Conservation (phyloP, 2,888 invertebrate species). For the Plebejus anna region DNA sequence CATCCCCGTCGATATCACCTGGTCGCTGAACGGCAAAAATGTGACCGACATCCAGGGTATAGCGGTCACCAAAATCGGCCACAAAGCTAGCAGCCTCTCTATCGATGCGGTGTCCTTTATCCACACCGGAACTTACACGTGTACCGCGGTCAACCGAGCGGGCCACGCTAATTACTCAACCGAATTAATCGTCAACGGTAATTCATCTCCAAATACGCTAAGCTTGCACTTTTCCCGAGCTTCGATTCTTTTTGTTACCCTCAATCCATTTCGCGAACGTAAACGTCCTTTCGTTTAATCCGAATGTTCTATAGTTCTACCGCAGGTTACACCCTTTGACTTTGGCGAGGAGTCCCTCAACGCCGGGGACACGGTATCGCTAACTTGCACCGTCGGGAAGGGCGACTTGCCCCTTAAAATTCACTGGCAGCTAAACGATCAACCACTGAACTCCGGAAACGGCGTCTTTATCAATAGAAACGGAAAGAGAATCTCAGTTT, state of each 20-base stretch:
- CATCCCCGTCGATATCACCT: conserved; percentile 86
- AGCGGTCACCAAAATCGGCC: conserved; percentile 80
- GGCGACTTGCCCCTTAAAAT: conserved; percentile 86
- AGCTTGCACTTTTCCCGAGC: conserved; percentile 17
- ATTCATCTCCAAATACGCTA: conserved; percentile 32
- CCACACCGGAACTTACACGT: conserved; percentile 88
- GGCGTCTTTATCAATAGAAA: conserved; percentile 81
- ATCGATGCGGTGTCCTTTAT: conserved; percentile 86
- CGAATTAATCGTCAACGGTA: conserved; percentile 86
- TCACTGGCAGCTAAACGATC: conserved; percentile 84
- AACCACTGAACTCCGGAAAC: conserved; percentile 70
- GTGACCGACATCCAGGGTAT: conserved; percentile 77
- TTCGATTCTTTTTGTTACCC: not conserved
- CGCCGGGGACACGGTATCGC: conserved; percentile 85
- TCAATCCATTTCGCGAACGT: not conserved
- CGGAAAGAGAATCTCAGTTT: conserved; percentile 83
- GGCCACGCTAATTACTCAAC: conserved; percentile 84
- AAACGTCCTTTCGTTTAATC: conserved; percentile 14
- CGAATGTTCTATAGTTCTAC: conserved; percentile 79
- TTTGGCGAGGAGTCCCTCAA: conserved; percentile 87
- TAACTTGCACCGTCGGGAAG: conserved; percentile 85
- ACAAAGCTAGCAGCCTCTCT: conserved; percentile 84
- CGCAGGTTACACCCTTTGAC: conserved; percentile 88
- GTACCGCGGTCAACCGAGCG: conserved; percentile 84
- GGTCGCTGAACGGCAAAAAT: conserved; percentile 85